phyloP scores from a whole-genome alignment of 2,888 invertebrate genomes.

The Patella depressa region DNA sequence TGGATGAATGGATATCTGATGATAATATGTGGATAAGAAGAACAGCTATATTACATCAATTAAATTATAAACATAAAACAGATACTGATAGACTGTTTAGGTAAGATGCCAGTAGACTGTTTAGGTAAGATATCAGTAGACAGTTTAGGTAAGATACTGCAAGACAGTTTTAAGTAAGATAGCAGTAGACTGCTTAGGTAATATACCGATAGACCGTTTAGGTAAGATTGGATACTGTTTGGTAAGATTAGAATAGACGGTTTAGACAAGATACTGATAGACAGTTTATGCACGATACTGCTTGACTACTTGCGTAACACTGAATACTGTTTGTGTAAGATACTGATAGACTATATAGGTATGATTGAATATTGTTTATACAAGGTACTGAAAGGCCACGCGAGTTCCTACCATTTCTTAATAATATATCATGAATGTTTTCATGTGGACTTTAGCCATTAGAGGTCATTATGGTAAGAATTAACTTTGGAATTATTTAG shows the following conservation, averaged over 20 bases:
- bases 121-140: conserved; percentile 40
- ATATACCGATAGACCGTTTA: conserved; percentile 40
- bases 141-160: conserved; percentile 46
- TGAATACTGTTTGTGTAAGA: too few relatives aligned
- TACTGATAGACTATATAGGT: too few relatives aligned
- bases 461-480: too few relatives aligned
- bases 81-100: conserved; percentile 42
- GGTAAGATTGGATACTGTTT: conserved; percentile 35
- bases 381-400: too few relatives aligned
- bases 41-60: conserved; percentile 45
- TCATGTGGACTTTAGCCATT: too few relatives aligned
- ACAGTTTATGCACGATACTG: conserved; percentile 39
- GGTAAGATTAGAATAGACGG: conserved; percentile 31
- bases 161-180: conserved; percentile 45
- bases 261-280: conserved; percentile 42
- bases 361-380: too few relatives aligned
- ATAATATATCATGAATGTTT: too few relatives aligned
- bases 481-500: neutral
- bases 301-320: conserved; percentile 39
- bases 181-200: conserved; percentile 42
- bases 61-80: conserved; percentile 38
- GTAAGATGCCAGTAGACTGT: conserved; percentile 41
- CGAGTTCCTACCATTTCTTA: too few relatives aligned
- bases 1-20: conserved; percentile 44
- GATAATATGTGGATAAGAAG: conserved; percentile 42